Base-by-base conservation (phyloP, 2,888 invertebrate genomes). In the Kryphioiulus occultus region DNA sequence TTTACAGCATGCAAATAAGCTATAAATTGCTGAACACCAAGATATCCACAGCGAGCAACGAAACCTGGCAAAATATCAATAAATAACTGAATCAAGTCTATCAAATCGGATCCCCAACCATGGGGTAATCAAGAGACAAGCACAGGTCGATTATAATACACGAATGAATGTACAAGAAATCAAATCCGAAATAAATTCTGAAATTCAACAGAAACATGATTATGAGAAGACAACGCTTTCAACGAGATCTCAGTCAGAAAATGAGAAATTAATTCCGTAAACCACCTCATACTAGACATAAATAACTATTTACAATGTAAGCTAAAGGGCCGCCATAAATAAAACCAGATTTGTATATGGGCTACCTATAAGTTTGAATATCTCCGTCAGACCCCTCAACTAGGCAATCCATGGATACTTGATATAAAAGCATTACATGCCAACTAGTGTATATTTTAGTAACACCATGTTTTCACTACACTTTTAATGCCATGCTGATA, bases 81-180 rank as follows among this genome's bases (percentile, higher is more conserved):
- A 78, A 78, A 78, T 78, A 32, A 78, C 78, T 26, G 59, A 68
- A 26, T 17, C 30, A 78, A 17, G 30, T 78, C 15, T 78, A 78
- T 78, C 30, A 30, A 78, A 17, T 78, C 4, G 17, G 30, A 78
- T 32, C 15, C 44, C 44, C 44, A 44, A 44, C 10, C 44, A 44
- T 12, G 15, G 44, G 44, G 44, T 10, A 44, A 12, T 44, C 30
- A 30, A 30, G 26, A 15, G 78, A 10, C 26, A 53, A 78, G 78
- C 30, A 78, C 78, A 30, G 30, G 30, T 78, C 78, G 30, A 78
- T 78, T 78, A 78, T 78, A 78, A 78, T 78, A 78, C 78, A 78
- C 78, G 78, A 32, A 78, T 78, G 30, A 78, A 78, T 78, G 78
- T 78, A 78, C 78, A 78, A 78, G 30, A 26, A 78, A 30, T 78